These are phyloP conservation scores for Eueides isabella DNA, from an alignment of 1,140 invertebrate species.

Conservation along the genomic window DNA sequence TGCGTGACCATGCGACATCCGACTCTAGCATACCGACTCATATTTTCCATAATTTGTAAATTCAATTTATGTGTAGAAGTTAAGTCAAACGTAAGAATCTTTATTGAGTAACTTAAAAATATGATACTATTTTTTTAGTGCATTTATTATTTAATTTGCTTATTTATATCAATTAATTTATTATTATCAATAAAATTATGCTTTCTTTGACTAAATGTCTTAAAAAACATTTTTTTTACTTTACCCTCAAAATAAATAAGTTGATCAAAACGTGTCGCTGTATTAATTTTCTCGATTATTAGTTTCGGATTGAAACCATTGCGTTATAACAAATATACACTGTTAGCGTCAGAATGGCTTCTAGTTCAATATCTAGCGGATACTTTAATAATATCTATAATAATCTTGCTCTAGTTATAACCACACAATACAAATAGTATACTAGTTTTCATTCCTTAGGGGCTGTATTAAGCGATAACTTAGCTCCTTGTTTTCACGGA, in stretches of 20 bases:
- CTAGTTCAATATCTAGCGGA: constrained; percentile 28
- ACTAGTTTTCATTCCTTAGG: constrained; percentile 33
- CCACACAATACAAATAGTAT: constrained; percentile 34
- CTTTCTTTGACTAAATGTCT: too few relatives aligned
- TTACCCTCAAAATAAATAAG: neutral
- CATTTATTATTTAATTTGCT: too few relatives aligned
- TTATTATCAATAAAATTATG: too few relatives aligned
- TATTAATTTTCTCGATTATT: neutral
- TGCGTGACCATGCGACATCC: neutral
- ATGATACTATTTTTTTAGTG: too few relatives aligned
- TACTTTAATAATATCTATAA: constrained; percentile 39
- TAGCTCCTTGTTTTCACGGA: constrained; percentile 31
- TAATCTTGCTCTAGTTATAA: constrained; percentile 37
- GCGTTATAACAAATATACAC: constrained; percentile 6
- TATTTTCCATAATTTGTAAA: neutral
- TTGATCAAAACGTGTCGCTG: neutral
- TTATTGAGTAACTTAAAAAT: too few relatives aligned
- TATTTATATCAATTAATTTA: too few relatives aligned
- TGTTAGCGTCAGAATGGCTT: constrained; percentile 32
- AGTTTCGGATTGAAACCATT: neutral
- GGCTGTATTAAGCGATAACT: constrained; percentile 30
- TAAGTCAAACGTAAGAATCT: neutral
- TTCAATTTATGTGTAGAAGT: neutral
- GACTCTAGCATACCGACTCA: neutral
- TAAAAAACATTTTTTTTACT: neutral